These are phyloP conservation scores for Drosophila siamana DNA, from an alignment of 2,888 invertebrate species.

Conservation along the genomic window DNA sequence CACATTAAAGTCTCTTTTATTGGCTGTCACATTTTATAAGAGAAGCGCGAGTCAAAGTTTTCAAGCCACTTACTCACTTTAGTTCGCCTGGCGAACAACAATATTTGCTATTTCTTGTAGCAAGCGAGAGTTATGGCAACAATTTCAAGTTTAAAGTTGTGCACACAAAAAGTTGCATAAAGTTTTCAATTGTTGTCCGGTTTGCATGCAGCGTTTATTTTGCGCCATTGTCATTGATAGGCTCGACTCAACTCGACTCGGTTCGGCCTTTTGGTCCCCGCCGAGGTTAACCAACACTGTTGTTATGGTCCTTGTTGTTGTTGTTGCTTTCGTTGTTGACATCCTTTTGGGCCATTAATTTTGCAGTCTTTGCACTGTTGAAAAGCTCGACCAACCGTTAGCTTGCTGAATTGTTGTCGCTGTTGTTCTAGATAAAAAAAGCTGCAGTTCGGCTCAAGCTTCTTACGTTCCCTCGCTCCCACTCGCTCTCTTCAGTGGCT, in stretches of 20 bases:
- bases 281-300: conserved; percentile 44
- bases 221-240: conserved; percentile 51
- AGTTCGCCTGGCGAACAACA: conserved; percentile 1
- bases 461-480: background rate
- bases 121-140: conserved; percentile 27
- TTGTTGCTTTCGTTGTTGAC: conserved; percentile 51
- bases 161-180: conserved; percentile 40
- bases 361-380: conserved; percentile 69
- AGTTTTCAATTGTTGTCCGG: conserved; percentile 46
- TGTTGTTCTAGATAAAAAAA: conserved; percentile 47
- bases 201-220: conserved; percentile 40
- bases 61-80: conserved; percentile 6
- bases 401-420: conserved; percentile 46
- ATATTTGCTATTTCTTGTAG: background rate
- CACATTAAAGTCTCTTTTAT: background rate
- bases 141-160: conserved; percentile 55
- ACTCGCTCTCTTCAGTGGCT: background rate
- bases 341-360: conserved; percentile 75
- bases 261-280: background rate
- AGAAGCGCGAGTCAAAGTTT: conserved; percentile 2
- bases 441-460: conserved; percentile 13
- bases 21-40: background rate
- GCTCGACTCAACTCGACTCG: conserved; percentile 1
- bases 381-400: conserved; percentile 26
- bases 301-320: conserved; percentile 27